Base-by-base conservation (phyloP, 2,888 invertebrate species). In the Patella ulyssiponensis region DNA sequence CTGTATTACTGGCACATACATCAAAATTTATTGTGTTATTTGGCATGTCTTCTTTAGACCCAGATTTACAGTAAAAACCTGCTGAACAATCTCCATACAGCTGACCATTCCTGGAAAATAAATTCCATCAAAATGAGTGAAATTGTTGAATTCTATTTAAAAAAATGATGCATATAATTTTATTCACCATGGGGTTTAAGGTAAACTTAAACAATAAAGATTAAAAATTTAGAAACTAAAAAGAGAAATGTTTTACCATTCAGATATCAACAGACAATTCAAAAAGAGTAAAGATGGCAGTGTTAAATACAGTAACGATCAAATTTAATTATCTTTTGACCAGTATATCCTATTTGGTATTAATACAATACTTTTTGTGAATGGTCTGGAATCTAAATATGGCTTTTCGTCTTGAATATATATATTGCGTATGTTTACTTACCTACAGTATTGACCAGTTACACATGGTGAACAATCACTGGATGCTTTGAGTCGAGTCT, bases 11-110 rank as follows among this genome's bases (percentile, higher is more conserved):
- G 9, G 73, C 73, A 82, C 88, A 88, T 11, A 74, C 72, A 11
- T 77, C 75, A 73, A 86, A 87, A 80, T 87, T 80, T 1, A 75
- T 71, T 3, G 84, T 83, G 15, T 83, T 80, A 70, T 82, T 82
- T 9, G 89, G 88, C 71, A 89, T 87, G 76, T 86, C 83, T 44
- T 86, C 86, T 44, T 85, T 82, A 4, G 90, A 85, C 0, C 91
- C 90, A 5, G 90, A 86, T 71, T 87, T 85, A 79, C 91, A 91
- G 84, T 83, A 90, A 79, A 88, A 90, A 17, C 90, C 90, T 15
- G 90, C 87, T 1, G 86, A 80, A 77, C 91, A 91, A 77, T 86
- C 81, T 3, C 85, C 88, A 44, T 84, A 82, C 14, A 90, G 76
- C 79, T 89, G 84, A 9, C 91, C 91, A 71, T 85, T 86, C 78